Percentiles rank a stretch among this genome's conserved stretches.
Conservation (phyloP, 92 coral and sea anemone genomes). For the Actinostola sp. region DNA sequence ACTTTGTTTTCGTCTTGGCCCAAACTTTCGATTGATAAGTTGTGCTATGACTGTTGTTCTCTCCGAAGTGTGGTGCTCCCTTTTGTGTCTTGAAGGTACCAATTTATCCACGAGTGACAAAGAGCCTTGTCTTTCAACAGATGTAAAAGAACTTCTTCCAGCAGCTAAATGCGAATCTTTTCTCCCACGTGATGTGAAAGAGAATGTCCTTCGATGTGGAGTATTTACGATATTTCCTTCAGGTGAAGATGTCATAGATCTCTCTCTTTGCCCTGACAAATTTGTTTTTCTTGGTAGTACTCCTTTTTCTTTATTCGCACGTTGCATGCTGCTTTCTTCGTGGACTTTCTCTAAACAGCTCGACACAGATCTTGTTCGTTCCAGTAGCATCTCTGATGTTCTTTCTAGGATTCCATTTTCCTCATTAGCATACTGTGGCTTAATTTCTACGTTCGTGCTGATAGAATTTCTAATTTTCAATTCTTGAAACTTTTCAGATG, state of each 20-base stretch:
- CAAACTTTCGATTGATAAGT: conserved; percentile 54
- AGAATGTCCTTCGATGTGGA: not conserved
- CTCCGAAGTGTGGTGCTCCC: not conserved
- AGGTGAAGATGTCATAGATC: not conserved
- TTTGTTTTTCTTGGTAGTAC: not conserved
- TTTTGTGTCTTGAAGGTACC: not conserved
- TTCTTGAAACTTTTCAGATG: no score
- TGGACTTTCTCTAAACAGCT: no score
- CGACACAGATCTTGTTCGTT: no score
- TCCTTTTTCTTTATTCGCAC: not conserved
- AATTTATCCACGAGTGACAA: not conserved
- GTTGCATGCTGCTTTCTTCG: not conserved
- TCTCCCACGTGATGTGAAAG: not conserved
- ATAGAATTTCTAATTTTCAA: no score
- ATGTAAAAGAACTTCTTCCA: not conserved
- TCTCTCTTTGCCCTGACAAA: not conserved
- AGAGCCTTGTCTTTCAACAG: not conserved
- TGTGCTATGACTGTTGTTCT: conserved; percentile 58
- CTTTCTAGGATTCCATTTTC: no score
- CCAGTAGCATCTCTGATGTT: no score
- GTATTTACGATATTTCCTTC: not conserved
- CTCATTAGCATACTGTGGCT: no score
- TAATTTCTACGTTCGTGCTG: no score
- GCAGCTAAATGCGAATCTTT: not conserved
- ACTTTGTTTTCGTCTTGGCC: conserved; percentile 40